Evolutionary conservation across 2,113 vertebrate species (phyloP).

Genomic region (Forbesichthys agassizii): DNA sequence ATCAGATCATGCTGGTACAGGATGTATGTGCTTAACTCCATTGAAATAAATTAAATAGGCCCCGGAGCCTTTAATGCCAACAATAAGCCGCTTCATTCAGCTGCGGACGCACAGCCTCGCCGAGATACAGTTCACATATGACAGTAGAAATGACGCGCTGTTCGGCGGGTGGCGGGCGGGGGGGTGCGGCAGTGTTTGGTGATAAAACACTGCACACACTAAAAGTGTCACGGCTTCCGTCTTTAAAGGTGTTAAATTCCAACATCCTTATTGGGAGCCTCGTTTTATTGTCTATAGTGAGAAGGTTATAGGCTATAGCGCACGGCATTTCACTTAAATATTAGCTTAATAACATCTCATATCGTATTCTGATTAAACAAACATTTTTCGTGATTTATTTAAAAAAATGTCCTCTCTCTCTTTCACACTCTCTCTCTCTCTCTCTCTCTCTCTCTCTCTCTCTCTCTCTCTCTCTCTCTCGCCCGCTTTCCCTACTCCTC

Average conservation of each 20-base stretch:
- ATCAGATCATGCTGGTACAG: constrained; percentile 49
- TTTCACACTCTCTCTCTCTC: neutral
- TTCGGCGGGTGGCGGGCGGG: neutral
- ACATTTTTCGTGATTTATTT: neutral
- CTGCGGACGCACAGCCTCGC: constrained; percentile 59
- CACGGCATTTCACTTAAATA: no score
- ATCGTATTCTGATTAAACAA: no score
- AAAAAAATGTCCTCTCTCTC: neutral
- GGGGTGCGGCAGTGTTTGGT: neutral
- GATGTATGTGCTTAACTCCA: constrained; percentile 64
- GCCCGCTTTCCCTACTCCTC: no score
- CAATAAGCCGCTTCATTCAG: constrained; percentile 66
- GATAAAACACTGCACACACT: neutral
- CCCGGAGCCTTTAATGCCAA: constrained; percentile 68
- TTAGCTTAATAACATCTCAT: no score
- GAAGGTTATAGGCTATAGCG: no score
- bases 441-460: constrained; percentile 1
- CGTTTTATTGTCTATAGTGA: no score
- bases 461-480: neutral
- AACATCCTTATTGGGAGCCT: no score
- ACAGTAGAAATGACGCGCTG: constrained; percentile 46
- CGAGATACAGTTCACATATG: constrained; percentile 37
- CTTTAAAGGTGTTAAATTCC: neutral
- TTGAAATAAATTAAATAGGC: constrained; percentile 60
- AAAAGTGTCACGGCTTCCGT: constrained; percentile 20